Evolutionary conservation across 2,797 vertebrate genomes (phyloP).

Genomic region (Leuciscus waleckii): DNA sequence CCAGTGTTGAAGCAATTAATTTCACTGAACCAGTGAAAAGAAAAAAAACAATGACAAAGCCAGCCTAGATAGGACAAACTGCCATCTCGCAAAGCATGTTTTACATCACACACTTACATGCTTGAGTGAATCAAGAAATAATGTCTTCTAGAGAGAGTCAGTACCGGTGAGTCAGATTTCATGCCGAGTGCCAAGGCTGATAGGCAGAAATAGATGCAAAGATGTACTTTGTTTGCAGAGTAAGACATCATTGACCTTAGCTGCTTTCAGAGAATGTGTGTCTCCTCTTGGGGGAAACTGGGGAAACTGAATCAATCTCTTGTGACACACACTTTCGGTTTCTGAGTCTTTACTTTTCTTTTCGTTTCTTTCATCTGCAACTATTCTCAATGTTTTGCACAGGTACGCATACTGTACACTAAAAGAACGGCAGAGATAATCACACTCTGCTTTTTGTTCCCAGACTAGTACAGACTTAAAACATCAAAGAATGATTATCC

Average conservation of each 20-base stretch:
- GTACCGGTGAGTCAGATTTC: conserved; percentile 19
- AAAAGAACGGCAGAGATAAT: neutral
- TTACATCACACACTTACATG: conserved; percentile 50
- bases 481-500: neutral
- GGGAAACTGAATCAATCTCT: conserved; percentile 52
- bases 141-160: conserved; percentile 39
- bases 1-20: conserved; percentile 2
- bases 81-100: conserved; percentile 12
- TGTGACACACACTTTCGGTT: neutral
- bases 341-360: too few species aligned
- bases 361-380: neutral
- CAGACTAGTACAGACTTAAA: neutral
- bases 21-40: conserved; percentile 25
- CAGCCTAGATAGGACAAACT: conserved; percentile 31
- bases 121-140: conserved; percentile 45
- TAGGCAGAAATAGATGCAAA: conserved; percentile 51
- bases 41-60: conserved; percentile 32
- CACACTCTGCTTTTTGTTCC: neutral
- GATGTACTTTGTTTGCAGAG: conserved; percentile 50
- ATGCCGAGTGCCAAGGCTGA: neutral
- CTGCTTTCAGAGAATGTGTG: conserved; percentile 56
- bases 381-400: neutral
- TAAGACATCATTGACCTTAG: conserved; percentile 60
- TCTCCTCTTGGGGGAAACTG: conserved; percentile 22
- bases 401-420: neutral